Evolutionary conservation across 2,888 invertebrate species (phyloP), one percentile per base, ranked within the genome.

Genomic region (Cheiracanthium punctorium): DNA sequence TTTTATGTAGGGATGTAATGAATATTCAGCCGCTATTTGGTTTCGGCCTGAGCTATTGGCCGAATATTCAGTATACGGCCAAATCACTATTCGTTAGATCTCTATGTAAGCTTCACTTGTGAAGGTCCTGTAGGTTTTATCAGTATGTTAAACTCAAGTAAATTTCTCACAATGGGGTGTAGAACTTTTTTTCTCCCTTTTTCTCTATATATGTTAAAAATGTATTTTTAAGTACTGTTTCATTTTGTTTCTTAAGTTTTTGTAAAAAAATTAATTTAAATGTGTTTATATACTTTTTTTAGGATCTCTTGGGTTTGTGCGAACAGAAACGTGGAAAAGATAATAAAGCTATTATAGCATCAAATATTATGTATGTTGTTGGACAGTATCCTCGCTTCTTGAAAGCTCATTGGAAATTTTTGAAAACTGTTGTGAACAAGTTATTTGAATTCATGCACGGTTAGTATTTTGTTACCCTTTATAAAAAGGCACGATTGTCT

Each of bases 331-430:
- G 99, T 90, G 95, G 98, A 75, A 99, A 99, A 93, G 99, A 99
- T 93, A 99, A 99, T 93, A 99, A 99, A 93, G 99, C 99, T 84
- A 99, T 99, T 89, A 98, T 99, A 91, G 99, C 99, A 20, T 98
- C 98, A 89, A 99, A 99, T 93, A 99, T 99, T 89, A 99, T 99
- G 99, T 99, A 99, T 93, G 99, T 99, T 86, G 99, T 99, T 77
- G 99, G 99, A 1, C 99, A 99, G 92, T 99, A 99, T 93, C 99
- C 99, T 67, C 90, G 99, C 86, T 99, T 99, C 93, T 93, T 99
- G 88, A 94, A 98, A 90, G 98, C 98, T n/a, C 99, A 99, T 92
- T 99, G 99, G 99, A 97, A 98, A 92, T 99, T 99, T 93, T 94
- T 99, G 89, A 99, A 99, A 94, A 99, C 99, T 74, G 99, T 99